Conservation (phyloP, 2,113 vertebrate species). For the Machaerirhynchus nigripectus region DNA sequence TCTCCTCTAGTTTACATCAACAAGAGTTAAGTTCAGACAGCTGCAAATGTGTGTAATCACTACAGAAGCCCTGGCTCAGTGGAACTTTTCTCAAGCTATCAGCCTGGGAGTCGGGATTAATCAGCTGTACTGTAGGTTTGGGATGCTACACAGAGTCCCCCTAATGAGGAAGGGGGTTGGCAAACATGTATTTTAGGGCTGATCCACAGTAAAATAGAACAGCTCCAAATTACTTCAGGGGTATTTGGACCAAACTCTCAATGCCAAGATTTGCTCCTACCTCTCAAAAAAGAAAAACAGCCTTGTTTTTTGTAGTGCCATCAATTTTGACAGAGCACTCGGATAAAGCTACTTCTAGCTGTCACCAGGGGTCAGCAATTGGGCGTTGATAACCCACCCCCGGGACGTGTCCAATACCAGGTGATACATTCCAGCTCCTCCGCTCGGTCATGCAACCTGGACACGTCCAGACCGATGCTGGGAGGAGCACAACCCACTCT, state of each 20-base stretch:
- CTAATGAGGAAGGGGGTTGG: neutral
- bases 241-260: neutral
- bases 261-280: neutral
- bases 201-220: neutral
- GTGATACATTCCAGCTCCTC: neutral
- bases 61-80: neutral
- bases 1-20: neutral
- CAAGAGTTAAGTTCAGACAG: neutral
- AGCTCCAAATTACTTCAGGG: neutral
- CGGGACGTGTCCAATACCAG: rapidly evolving
- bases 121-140: neutral
- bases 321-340: neutral
- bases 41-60: neutral
- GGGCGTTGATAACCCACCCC: neutral
- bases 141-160: neutral
- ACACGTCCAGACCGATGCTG: neutral
- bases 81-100: neutral
- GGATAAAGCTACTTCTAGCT: neutral
- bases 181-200: neutral
- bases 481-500: neutral
- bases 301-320: neutral
- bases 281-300: neutral
- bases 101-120: neutral
- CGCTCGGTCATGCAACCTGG: neutral
- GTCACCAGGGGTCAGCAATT: neutral